These are phyloP conservation scores for Cheiracanthium punctorium DNA, from an alignment of 2,888 invertebrate species.

Conservation along the genomic window DNA sequence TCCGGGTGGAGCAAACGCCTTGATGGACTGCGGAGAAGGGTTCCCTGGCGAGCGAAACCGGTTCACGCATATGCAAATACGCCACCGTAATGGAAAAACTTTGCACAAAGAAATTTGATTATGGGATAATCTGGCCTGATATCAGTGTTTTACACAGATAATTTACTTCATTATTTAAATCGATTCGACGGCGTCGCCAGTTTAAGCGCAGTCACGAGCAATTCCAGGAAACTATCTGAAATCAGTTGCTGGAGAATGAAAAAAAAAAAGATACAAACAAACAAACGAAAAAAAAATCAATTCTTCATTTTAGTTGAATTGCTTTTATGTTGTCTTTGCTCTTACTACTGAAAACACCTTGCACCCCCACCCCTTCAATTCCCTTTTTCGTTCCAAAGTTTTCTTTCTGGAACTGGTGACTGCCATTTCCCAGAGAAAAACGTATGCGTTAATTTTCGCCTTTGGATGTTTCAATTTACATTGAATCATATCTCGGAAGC, in stretches of 20 bases:
- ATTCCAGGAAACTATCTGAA: not conserved
- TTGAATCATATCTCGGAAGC: too few species aligned
- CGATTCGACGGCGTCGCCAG: slow-evolving; percentile 46
- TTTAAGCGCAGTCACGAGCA: slow-evolving; percentile 49
- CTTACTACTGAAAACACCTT: not conserved
- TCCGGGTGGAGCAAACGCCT: slow-evolving; percentile 22
- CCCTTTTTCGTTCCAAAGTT: too few species aligned
- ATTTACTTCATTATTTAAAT: slow-evolving; percentile 70
- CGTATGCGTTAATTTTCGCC: too few species aligned
- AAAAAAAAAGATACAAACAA: too few species aligned
- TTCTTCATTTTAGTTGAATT: not conserved
- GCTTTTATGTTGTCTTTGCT: not conserved
- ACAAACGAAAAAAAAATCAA: not conserved
- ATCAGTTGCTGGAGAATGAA: not conserved
- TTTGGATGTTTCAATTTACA: too few species aligned
- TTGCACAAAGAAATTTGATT: slow-evolving; percentile 68
- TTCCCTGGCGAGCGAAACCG: slow-evolving; percentile 22
- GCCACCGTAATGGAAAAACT: slow-evolving; percentile 63
- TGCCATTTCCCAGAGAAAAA: too few species aligned
- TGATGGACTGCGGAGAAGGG: slow-evolving; percentile 14
- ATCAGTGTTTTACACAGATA: slow-evolving; percentile 69
- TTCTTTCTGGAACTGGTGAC: too few species aligned
- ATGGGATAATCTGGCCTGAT: slow-evolving; percentile 67
- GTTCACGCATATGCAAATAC: slow-evolving; percentile 66
- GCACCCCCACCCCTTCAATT: too few species aligned